A percentile compares a stretch with the other conserved stretches of the same genome.
These are phyloP conservation scores for Ferrisia virgata DNA, from an alignment of 2,888 invertebrate species.

Conservation along the genomic window DNA sequence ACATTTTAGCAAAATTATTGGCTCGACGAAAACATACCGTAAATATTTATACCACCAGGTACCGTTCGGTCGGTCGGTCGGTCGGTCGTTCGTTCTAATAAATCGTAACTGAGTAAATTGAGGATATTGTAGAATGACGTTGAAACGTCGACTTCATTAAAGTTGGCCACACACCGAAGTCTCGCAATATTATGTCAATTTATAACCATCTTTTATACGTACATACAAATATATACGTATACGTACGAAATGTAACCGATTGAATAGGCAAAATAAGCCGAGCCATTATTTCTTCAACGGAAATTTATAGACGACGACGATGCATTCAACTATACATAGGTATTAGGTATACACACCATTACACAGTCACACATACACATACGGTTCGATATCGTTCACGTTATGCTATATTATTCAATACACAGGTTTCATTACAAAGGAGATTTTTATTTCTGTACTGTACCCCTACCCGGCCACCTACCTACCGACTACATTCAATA, in stretches of 20 bases:
- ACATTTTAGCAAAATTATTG: background rate
- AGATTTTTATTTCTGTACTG: background rate
- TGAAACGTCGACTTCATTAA: background rate
- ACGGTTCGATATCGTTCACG: background rate
- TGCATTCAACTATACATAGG: too few species aligned
- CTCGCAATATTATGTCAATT: background rate
- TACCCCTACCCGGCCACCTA: too few species aligned
- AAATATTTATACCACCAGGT: conserved; percentile 22
- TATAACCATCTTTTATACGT: background rate
- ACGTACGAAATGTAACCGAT: background rate
- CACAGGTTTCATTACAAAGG: background rate
- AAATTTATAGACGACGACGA: background rate
- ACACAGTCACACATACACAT: too few species aligned
- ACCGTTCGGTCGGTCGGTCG: too few species aligned
- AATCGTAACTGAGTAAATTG: background rate
- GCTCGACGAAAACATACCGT: background rate
- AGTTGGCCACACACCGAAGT: background rate
- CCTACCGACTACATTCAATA: too few species aligned
- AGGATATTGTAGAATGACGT: background rate
- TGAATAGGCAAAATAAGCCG: background rate
- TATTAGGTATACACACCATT: too few species aligned
- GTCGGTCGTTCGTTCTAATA: background rate
- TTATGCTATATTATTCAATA: too few species aligned
- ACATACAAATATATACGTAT: too few species aligned
- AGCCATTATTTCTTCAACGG: background rate